A percentile compares a stretch with the other conserved stretches of the same genome.
Evolutionary conservation across 2,113 vertebrate species (phyloP).

Genomic region (Machaerirhynchus nigripectus): DNA sequence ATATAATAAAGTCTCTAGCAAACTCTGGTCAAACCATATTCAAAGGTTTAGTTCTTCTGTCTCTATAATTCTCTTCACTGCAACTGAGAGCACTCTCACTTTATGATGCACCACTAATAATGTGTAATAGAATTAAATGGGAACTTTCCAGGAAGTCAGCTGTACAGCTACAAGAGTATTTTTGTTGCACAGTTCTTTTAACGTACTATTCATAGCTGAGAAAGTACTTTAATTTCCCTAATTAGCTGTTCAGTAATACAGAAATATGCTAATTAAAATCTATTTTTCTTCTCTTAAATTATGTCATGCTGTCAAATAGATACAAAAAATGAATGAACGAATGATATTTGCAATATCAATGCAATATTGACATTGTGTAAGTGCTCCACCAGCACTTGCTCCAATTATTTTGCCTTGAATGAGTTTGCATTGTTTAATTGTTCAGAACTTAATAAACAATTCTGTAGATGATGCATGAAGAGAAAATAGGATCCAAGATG

Average conservation of each 20-base stretch:
- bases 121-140: not conserved
- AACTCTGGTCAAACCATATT: not conserved
- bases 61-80: not conserved
- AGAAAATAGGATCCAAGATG: not conserved
- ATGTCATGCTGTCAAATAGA: not conserved
- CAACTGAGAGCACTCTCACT: not conserved
- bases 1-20: not conserved
- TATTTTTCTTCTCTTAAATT: slow-evolving; percentile 16
- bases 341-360: not conserved
- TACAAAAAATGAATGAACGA: not conserved
- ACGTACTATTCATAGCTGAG: not conserved
- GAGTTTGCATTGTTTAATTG: not conserved
- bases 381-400: not conserved
- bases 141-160: slow-evolving; percentile 4
- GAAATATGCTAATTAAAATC: slow-evolving; percentile 2
- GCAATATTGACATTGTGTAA: not conserved
- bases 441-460: slow-evolving; percentile 8
- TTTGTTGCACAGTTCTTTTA: not conserved
- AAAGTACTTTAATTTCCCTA: slow-evolving; percentile 19
- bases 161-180: not conserved
- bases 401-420: not conserved
- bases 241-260: slow-evolving; percentile 7
- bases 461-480: not conserved
- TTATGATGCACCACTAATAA: slow-evolving; percentile 3
- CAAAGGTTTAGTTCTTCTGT: not conserved